Evolutionary conservation across 2,797 vertebrate species (phyloP).

Genomic region (Hybognathus amarus): DNA sequence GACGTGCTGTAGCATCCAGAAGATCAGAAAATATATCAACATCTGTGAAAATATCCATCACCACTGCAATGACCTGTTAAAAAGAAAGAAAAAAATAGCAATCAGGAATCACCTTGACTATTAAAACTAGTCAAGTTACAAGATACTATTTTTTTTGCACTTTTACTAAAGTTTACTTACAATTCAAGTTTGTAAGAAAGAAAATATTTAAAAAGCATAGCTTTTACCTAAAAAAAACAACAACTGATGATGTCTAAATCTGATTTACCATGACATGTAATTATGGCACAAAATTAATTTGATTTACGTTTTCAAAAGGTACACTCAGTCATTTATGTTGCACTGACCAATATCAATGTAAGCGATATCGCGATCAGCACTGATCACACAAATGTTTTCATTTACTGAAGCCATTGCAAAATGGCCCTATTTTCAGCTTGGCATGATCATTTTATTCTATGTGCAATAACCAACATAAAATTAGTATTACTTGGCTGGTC

Average conservation of each 20-base stretch:
- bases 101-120: slow-evolving; percentile 7
- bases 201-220: not conserved
- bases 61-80: slow-evolving; percentile 90
- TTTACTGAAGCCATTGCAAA: not conserved
- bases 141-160: not conserved
- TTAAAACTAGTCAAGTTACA: slow-evolving; percentile 21
- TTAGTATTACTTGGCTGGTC: not conserved
- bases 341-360: not conserved
- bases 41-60: slow-evolving; percentile 97
- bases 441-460: not conserved
- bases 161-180: not conserved
- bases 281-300: not conserved
- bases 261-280: not conserved
- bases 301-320: not conserved
- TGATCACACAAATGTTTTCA: not conserved
- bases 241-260: not conserved
- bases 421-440: not conserved
- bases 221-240: not conserved
- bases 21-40: slow-evolving; percentile 93
- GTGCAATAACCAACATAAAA: not conserved
- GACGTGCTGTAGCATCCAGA: slow-evolving; percentile 86
- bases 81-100: slow-evolving; percentile 25
- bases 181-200: too few species aligned
- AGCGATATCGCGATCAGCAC: not conserved
- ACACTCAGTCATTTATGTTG: not conserved